Conservation (phyloP, 1,140 invertebrate species). For the Caenorhabditis remanei region DNA sequence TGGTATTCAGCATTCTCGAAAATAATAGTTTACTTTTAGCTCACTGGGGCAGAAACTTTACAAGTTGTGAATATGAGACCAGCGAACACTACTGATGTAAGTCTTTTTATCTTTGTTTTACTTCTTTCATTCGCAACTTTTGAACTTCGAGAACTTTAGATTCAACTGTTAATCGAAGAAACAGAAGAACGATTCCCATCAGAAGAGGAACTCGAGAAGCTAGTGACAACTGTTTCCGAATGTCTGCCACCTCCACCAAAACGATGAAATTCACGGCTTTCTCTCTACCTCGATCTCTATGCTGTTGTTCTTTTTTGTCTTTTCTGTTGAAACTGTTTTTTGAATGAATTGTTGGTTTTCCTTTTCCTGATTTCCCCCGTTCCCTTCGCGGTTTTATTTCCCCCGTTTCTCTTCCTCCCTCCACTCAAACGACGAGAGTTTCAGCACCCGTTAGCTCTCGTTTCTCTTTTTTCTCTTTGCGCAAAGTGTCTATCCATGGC, state of each 20-base stretch:
- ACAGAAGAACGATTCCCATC: constrained; percentile 58
- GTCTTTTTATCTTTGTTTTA: constrained; percentile 14
- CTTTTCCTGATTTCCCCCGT: constrained; percentile 21
- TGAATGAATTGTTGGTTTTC: constrained; percentile 37
- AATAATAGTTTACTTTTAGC: constrained; percentile 8
- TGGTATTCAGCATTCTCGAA: not conserved
- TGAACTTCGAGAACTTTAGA: not conserved
- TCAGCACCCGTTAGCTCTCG: not conserved
- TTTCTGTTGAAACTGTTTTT: constrained; percentile 16
- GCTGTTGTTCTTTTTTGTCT: constrained; percentile 1
- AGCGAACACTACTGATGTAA: constrained; percentile 47
- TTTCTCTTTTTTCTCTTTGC: not conserved
- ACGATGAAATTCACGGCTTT: not conserved
- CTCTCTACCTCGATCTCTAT: not conserved
- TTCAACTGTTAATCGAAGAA: constrained; percentile 58
- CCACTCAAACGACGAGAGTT: constrained; percentile 5
- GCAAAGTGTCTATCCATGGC: not conserved
- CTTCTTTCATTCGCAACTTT: not conserved
- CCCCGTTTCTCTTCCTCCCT: not conserved
- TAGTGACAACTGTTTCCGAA: constrained; percentile 2
- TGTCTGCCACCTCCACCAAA: constrained; percentile 55
- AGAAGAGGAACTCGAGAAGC: constrained; percentile 54
- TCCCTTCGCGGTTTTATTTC: constrained; percentile 38
- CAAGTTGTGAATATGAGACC: constrained; percentile 60
- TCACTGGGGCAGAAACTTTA: constrained; percentile 60